Percentiles rank a stretch among this genome's conserved stretches.
Evolutionary conservation across 2,888 invertebrate genomes (phyloP).

Genomic region (Hofmannophila pseudospretella): DNA sequence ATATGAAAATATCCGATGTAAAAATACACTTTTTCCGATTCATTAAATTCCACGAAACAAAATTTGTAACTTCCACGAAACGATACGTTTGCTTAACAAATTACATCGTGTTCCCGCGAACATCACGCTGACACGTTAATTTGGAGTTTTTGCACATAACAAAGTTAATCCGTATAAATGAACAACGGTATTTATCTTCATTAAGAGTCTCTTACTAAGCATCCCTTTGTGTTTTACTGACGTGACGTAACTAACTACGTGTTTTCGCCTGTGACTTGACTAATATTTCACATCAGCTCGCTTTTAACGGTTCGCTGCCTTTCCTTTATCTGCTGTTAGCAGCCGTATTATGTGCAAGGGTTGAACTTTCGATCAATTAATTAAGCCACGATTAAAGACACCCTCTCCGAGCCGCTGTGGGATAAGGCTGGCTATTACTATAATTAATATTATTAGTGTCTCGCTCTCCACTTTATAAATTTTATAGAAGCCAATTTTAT

Average conservation of each 20-base stretch:
- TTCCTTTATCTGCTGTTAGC: conserved; percentile 69
- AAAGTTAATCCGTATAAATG: conserved; percentile 70
- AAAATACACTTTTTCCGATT: too few relatives aligned
- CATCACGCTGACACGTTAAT: conserved; percentile 42
- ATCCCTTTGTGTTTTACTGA: conserved; percentile 70
- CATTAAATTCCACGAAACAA: too few relatives aligned
- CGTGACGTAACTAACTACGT: conserved; percentile 55
- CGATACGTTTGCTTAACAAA: conserved; percentile 8
- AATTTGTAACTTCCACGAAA: not conserved
- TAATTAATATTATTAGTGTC: conserved; percentile 56
- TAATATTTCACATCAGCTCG: conserved; percentile 72
- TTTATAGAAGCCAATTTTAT: conserved; percentile 12
- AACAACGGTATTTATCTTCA: conserved; percentile 74
- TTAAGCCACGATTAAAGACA: conserved; percentile 64
- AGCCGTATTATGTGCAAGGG: conserved; percentile 70
- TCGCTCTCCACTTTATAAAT: conserved; percentile 58
- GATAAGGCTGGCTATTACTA: conserved; percentile 53
- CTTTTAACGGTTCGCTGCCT: conserved; percentile 65
- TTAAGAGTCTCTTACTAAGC: conserved; percentile 70
- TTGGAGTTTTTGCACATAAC: conserved; percentile 54
- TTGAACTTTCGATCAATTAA: conserved; percentile 76
- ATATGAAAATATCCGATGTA: too few relatives aligned
- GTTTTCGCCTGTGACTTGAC: conserved; percentile 60
- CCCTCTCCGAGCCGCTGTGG: conserved; percentile 46
- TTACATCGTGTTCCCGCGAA: conserved; percentile 25